Base-by-base conservation (phyloP, 2,113 vertebrate genomes). In the Scartelaos histophorus region DNA sequence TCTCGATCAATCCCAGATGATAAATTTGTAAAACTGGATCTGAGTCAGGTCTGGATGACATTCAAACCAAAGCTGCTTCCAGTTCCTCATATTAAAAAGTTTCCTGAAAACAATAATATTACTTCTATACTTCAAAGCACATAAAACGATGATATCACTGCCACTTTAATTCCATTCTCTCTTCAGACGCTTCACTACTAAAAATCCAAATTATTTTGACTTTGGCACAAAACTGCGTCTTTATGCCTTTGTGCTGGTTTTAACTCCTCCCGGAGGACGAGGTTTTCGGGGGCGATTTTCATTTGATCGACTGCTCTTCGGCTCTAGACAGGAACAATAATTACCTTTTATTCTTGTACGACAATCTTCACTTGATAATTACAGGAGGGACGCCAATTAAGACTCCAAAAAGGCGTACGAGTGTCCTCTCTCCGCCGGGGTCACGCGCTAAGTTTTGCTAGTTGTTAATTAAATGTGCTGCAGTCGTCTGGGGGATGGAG, bases 391-490 rank as follows among this genome's bases (percentile, higher is more conserved):
- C 17, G 24, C 24, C 67, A 69, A 69, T 69, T 54, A 53, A 69
- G 46, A 69, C 49, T 54, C 24, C 25, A 12, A 35, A 69, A 69
- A 51, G 19, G 16, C 16, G 25, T 9, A 22, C n/a, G 25, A 54
- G 46, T 35, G 47, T 69, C 67, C 67, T 69, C 51, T 69, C 45
- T 69, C 47, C 29, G 29, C 12, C 34, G 22, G 67, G 67, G 67
- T 69, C 67, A 69, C 17, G 49, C 67, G 24, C 29, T 38, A n/a
- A 56, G 67, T 57, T 57, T 58, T 69, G 67, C 38, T 46, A 16
- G 56, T 58, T 70, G 69, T 70, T 70, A 60, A 70, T 60, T 46
- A 70, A 70, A 60, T 29, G 7, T 12, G 43, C 56, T 12, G 21
- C 69, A 60, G 53, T 25, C 54, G 22, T 38, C 13, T 25, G 56